Evolutionary conservation across 1,140 invertebrate genomes (phyloP), one percentile per base, ranked within the genome.

Genomic region (Zaprionus ghesquierei): DNA sequence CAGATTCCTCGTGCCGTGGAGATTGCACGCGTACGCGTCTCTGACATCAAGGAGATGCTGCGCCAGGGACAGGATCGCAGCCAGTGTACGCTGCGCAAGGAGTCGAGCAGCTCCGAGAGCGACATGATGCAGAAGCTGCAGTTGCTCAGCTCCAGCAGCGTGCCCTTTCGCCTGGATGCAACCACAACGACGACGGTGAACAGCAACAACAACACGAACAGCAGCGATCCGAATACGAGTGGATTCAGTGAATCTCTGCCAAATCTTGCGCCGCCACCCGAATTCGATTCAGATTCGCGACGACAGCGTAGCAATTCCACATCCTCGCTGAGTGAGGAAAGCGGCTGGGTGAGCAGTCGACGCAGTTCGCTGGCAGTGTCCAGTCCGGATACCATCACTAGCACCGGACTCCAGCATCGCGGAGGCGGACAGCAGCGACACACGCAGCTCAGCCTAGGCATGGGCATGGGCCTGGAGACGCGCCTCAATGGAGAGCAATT

Each of bases 281-380:
- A 90, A 64, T 91, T 92, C 44, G 82, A 86, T 35, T 85, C 82
- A 18, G 89, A 78, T 12, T 53, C 51, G 13, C 25, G 70, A 5
- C 49, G 93, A 80, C 69, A 92, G 84, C 77, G 82, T 6, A 93
- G 92, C 77, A 94, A 93, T 72, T 95, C 94, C 15, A 95, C 95
- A 0, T 95, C 95, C 3, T 96, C 95, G 60, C 92, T 95, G 23
- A 96, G 95, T 75, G 95, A 96, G 91, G 95, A 95, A 91, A 96
- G 95, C 74, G 95, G 95, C 0, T 96, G 95, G 95, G 95, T 96
- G 2, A 95, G 95, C 51, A 96, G 95, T 92, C 94, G 92, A 77
- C 94, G 93, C 71, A 95, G 93, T 90, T 95, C 93, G 38, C 20
- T 84, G 46, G 94, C 91, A 33, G 93, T 92, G 58, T 94, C 93